Base-by-base conservation (phyloP, 92 coral and sea anemone species). In the Zoanthus solanderi region DNA sequence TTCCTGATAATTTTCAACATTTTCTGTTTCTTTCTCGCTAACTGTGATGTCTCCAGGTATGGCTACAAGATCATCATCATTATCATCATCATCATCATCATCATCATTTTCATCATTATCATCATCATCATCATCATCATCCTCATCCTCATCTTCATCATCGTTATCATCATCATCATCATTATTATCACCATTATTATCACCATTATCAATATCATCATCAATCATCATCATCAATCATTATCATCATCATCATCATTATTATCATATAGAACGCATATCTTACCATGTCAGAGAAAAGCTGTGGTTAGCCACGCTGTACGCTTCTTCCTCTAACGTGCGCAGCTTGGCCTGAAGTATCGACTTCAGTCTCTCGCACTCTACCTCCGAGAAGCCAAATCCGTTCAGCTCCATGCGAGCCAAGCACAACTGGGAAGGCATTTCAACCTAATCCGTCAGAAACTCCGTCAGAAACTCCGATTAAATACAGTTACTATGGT, bases 371-470 rank as follows among this genome's bases (percentile, higher is more conserved):
- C 87, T 87, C 60, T 97, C 99, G 34, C 99, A 92, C 74, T 95
- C 98, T 9, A 76, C 53, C 65, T 97, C 95, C 28, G 99, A 97
- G 83, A 97, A 97, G 7, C 99, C 99, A 28, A 97, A 89, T 47
- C 99, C 99, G 75, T 97, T 97, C 60, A 97, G 84, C 65, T 97
- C 99, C 98, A 97, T 97, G 50, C 98, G 95, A 17, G 96, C 98
- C 65, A 97, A 90, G 76, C 99, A 97, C 54, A 80, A 78, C 80
- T 86, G 75, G 10, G 93, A 95, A 44, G 99, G 98, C 98, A 97
- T 93, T 75, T 96, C 98, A 34, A 96, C 94, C 98, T 96, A 74
- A 44, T 23, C 23, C 23, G 23, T 23, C 23, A 23, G 23, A 23
- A 23, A 23, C 23, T 23, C 23, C 23, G 23, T 23, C 23, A 23